These are phyloP conservation scores for Chiridota heheva DNA, from an alignment of 35 echinoderm and acorn worm genomes.

Conservation along the genomic window DNA sequence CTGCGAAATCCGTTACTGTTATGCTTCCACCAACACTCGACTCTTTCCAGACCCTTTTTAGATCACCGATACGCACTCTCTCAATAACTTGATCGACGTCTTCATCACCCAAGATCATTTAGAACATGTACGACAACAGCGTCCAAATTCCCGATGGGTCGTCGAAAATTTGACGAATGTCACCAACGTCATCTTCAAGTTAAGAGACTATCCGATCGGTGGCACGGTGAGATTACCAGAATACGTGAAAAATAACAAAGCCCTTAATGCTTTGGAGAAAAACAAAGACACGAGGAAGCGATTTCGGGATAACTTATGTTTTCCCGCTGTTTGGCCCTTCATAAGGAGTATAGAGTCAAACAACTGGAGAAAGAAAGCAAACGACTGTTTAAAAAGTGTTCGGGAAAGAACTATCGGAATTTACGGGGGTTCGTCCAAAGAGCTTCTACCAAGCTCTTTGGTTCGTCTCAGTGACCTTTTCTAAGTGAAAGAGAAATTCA, in stretches of 20 bases:
- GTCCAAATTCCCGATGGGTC: constrained; percentile 22
- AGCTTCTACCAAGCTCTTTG: too few relatives aligned
- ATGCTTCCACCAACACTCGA: neutral
- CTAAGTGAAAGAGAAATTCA: too few relatives aligned
- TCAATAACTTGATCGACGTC: neutral
- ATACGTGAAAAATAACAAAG: neutral
- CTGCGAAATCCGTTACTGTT: constrained; percentile 8
- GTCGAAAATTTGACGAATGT: constrained; percentile 36
- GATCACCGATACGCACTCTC: neutral
- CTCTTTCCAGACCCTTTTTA: neutral
- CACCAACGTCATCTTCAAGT: constrained; percentile 2
- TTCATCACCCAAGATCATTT: neutral
- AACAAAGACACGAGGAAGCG: neutral
- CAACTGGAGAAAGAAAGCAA: constrained; percentile 20
- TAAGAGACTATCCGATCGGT: constrained; percentile 12
- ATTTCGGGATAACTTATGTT: constrained; percentile 48
- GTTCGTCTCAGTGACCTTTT: too few relatives aligned
- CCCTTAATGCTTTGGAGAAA: neutral
- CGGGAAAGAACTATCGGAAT: neutral
- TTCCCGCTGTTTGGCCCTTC: constrained; percentile 53
- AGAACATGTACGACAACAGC: neutral
- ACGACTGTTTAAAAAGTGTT: neutral
- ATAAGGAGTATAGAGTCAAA: neutral
- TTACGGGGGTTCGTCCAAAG: constrained; percentile 1
- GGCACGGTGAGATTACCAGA: neutral